Conservation (phyloP, 2,797 vertebrate genomes). For the Antrozous pallidus region DNA sequence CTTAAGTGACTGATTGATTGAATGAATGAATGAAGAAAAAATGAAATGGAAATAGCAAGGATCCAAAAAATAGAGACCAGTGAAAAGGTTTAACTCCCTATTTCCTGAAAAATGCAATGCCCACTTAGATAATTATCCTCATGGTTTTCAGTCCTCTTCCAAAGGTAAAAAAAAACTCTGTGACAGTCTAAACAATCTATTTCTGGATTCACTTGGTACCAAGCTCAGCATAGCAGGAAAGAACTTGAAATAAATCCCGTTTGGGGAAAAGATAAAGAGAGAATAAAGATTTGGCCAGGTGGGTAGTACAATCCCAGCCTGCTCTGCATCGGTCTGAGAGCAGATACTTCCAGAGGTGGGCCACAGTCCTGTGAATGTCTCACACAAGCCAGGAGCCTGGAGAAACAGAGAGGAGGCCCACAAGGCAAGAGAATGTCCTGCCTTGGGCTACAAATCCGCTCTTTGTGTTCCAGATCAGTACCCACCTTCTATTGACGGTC, state of each 20-base stretch:
- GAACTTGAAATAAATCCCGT: neutral
- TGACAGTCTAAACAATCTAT: neutral
- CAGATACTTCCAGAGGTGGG: neutral
- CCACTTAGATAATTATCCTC: neutral
- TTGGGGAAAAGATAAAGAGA: neutral
- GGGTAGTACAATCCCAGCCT: neutral
- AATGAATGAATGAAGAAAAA: neutral
- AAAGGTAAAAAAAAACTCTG: neutral
- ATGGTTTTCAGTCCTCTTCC: neutral
- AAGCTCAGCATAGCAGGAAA: neutral
- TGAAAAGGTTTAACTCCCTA: neutral
- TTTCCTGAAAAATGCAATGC: neutral
- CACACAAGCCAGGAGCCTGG: neutral
- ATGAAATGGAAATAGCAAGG: neutral
- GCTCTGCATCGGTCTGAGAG: neutral
- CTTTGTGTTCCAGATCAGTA: constrained; percentile 65
- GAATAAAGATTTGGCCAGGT: neutral
- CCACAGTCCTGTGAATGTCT: neutral
- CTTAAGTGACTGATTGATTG: neutral
- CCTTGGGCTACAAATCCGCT: neutral
- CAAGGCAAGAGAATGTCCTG: too few species aligned
- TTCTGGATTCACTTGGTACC: neutral
- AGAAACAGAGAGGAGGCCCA: neutral
- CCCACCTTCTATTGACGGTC: constrained; percentile 56
- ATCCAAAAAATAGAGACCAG: neutral